Evolutionary conservation across 2,797 vertebrate species (phyloP).

Genomic region (Molossus alvarezi): DNA sequence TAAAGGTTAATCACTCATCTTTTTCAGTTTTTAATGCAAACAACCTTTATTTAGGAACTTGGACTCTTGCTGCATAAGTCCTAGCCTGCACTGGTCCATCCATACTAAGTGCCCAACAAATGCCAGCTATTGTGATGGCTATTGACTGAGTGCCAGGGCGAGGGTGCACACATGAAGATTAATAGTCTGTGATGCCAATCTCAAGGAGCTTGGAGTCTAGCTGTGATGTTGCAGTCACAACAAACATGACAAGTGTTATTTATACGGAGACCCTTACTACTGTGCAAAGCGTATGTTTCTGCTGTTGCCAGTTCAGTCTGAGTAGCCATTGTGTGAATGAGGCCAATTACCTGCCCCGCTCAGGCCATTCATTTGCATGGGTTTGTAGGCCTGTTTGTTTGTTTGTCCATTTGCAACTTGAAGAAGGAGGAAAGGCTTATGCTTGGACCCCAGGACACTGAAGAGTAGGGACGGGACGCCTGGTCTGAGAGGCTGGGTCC

Average conservation of each 20-base stretch:
- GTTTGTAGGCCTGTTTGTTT: neutral
- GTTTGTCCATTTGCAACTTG: neutral
- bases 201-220: neutral
- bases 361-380: neutral
- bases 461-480: neutral
- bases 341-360: neutral
- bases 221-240: neutral
- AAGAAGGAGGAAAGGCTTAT: neutral
- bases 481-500: neutral
- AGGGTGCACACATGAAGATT: neutral
- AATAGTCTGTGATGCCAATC: too few species aligned
- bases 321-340: neutral
- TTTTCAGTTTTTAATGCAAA: neutral
- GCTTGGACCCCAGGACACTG: neutral
- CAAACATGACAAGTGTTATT: neutral
- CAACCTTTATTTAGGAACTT: neutral
- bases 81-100: neutral
- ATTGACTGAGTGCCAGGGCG: neutral
- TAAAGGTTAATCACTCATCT: neutral
- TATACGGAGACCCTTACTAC: neutral
- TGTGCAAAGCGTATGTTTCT: neutral
- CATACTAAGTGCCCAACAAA: neutral
- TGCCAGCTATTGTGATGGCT: neutral
- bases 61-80: neutral
- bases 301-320: neutral